Evolutionary conservation across 2,888 invertebrate genomes (phyloP).

Genomic region (Parelbella ahira): DNA sequence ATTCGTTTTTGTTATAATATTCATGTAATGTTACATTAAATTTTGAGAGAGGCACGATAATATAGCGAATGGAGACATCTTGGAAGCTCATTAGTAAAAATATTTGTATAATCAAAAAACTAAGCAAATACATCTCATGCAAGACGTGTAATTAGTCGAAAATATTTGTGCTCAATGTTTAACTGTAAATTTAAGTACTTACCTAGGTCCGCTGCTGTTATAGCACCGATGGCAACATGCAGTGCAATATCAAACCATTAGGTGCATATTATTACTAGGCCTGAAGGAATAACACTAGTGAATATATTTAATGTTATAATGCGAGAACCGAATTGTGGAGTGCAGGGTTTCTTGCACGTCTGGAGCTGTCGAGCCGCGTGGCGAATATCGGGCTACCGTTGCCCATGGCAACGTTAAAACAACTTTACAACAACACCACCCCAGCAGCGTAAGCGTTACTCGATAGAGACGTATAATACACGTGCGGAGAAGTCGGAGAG

Average conservation of each 20-base stretch:
- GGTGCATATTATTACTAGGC: neutral
- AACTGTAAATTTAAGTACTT: too few species aligned
- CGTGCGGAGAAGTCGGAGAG: conserved; percentile 44
- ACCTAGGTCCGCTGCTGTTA: conserved; percentile 4
- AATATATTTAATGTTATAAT: conserved; percentile 7
- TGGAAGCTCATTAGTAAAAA: too few species aligned
- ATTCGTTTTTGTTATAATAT: too few species aligned
- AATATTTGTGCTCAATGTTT: too few species aligned
- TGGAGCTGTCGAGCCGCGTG: conserved; percentile 52
- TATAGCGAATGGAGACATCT: too few species aligned
- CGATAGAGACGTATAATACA: conserved; percentile 52
- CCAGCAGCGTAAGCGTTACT: conserved; percentile 45
- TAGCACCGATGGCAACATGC: too few species aligned
- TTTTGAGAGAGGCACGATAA: too few species aligned
- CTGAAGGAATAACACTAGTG: conserved; percentile 10
- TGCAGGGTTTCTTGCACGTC: conserved; percentile 56
- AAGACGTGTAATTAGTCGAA: too few species aligned
- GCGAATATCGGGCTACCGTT: conserved; percentile 69
- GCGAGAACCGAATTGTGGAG: conserved; percentile 44
- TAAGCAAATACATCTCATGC: too few species aligned
- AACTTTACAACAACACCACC: conserved; percentile 64
- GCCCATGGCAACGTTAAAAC: conserved; percentile 73
- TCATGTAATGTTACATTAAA: too few species aligned
- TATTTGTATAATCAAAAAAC: too few species aligned
- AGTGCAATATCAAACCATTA: too few species aligned